A percentile compares a stretch with the other conserved stretches of the same genome.
These are phyloP conservation scores for Coleophora flavipennella DNA, from an alignment of 2,888 invertebrate genomes.

Conservation along the genomic window DNA sequence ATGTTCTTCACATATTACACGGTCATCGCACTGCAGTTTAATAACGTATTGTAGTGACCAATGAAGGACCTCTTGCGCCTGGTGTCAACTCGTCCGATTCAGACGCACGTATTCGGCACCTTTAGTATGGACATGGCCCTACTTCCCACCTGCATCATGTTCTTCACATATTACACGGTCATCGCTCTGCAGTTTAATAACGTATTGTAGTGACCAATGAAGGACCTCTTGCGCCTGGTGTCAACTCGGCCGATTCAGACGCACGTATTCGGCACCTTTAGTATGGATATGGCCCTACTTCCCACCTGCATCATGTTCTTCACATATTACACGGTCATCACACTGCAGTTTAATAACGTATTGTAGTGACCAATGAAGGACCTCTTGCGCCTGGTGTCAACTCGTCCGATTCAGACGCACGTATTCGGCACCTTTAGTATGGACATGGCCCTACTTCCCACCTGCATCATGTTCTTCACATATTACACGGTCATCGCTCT, in stretches of 20 bases:
- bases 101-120: slow-evolving; percentile 1
- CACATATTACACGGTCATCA: too few species aligned
- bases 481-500: slow-evolving; percentile 21
- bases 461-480: slow-evolving; percentile 18
- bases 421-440: slow-evolving; percentile 27
- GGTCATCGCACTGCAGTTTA: slow-evolving; percentile 15
- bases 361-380: slow-evolving; percentile 26
- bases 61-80: slow-evolving; percentile 15
- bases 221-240: too few species aligned
- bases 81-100: slow-evolving; percentile 13
- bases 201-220: too few species aligned
- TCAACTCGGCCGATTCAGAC: too few species aligned
- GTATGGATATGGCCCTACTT: too few species aligned
- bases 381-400: slow-evolving; percentile 27
- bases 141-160: too few species aligned
- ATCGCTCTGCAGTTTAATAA: too few species aligned
- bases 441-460: slow-evolving; percentile 30
- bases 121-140: too few species aligned
- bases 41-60: slow-evolving; percentile 8
- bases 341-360: too few species aligned
- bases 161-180: too few species aligned
- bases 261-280: too few species aligned
- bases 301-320: too few species aligned
- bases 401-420: slow-evolving; percentile 22
- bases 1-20: slow-evolving; percentile 21